Conservation (phyloP, 2,888 invertebrate species). For the Ophion costatus region DNA sequence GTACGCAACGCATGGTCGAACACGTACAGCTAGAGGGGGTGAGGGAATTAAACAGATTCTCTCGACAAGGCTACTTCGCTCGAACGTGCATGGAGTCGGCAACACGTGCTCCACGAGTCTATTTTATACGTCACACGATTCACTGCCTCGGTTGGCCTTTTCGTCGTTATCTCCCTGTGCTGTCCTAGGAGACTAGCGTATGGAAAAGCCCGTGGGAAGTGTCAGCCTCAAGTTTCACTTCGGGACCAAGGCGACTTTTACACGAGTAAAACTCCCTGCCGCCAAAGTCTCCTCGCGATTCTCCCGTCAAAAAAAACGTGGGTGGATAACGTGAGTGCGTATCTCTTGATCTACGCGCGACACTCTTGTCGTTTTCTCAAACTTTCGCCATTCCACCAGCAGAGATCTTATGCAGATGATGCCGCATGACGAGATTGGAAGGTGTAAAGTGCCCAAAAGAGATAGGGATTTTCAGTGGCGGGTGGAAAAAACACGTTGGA, state of each 20-base stretch:
- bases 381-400: constrained; percentile 26
- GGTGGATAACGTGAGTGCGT: constrained; percentile 53
- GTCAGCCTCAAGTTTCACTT: constrained; percentile 49
- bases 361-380: constrained; percentile 20
- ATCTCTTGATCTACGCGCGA: constrained; percentile 41
- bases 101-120: constrained; percentile 32
- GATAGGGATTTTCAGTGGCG: not conserved
- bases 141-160: constrained; percentile 49
- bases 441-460: not conserved
- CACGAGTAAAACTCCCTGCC: not conserved
- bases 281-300: not conserved
- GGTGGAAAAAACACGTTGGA: not conserved
- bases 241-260: constrained; percentile 26
- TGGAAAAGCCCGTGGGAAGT: constrained; percentile 61
- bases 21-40: constrained; percentile 25
- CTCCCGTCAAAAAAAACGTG: constrained; percentile 38
- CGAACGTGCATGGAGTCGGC: constrained; percentile 28
- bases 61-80: constrained; percentile 46
- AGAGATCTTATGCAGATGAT: not conserved
- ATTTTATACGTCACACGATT: constrained; percentile 55
- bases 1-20: constrained; percentile 59
- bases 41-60: constrained; percentile 54
- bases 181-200: constrained; percentile 22
- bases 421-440: not conserved
- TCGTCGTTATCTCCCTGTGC: constrained; percentile 50